These are phyloP conservation scores for Ondatra zibethicus DNA, from an alignment of 2,113 vertebrate species.

Conservation along the genomic window DNA sequence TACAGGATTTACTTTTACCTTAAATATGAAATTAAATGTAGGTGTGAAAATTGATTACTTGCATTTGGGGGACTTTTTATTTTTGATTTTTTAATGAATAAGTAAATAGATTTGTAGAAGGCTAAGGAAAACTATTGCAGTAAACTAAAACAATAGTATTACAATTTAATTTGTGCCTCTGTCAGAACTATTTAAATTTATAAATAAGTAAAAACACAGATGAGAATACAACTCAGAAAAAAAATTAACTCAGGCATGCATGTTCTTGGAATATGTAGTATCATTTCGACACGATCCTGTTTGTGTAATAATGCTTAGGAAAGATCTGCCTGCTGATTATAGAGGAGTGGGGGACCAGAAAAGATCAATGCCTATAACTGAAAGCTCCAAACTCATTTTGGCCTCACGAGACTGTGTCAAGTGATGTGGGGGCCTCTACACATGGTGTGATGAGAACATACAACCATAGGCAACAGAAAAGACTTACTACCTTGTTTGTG, in stretches of 20 bases:
- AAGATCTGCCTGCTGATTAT: neutral
- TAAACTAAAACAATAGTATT: neutral
- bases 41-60: neutral
- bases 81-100: neutral
- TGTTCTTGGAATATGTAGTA: neutral
- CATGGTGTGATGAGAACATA: neutral
- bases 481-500: neutral
- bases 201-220: neutral
- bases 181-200: constrained; percentile 2
- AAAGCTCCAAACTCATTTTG: neutral
- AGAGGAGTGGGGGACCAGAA: neutral
- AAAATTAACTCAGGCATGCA: neutral
- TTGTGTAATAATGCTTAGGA: neutral
- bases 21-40: constrained; percentile 27
- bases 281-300: neutral
- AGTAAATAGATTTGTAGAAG: neutral
- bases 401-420: neutral
- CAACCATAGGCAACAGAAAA: neutral
- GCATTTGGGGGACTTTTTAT: neutral
- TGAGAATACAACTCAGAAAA: neutral
- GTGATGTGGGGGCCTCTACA: neutral
- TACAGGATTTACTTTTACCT: neutral
- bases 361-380: neutral
- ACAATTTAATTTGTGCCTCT: neutral
- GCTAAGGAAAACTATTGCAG: neutral